Base-by-base conservation (phyloP, 2,888 invertebrate species). In the Chouioia cunea region DNA sequence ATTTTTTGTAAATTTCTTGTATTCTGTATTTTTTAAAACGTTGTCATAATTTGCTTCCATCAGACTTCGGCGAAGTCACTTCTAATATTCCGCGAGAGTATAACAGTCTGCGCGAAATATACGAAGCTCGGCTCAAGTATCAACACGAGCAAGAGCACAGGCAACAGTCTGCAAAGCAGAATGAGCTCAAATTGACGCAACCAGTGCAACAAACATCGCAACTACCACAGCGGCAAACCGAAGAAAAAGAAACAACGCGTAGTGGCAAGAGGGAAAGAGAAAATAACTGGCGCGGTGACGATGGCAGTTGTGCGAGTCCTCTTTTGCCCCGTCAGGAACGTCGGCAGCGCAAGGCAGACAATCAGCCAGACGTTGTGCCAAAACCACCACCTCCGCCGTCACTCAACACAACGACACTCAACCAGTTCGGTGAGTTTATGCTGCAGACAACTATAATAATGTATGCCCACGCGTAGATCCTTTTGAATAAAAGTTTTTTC, bases 61-160 rank as follows among this genome's bases (percentile, higher is more conserved):
- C 22, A 63, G 71, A 6, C 22, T 22, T 79, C 63, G 46, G n/a
- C n/a, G n/a, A 54, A 4, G 6, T 10, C 15, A 16, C 14, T 8
- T 86, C 84, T 20, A 71, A 68, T 22, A 48, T 68, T 78, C 80
- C 85, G 22, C 87, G 90, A 67, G 84, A 89, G 78, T 89, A 92
- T 86, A 90, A 91, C 48, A 93, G 92, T 80, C 86, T 94, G 1
- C 88, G 93, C 63, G 92, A 93, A 80, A 93, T 93, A 74, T 92
- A 91, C 78, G 93, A 93, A 77, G 90, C 90, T 0, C 78, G 81
- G 23, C 67, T 85, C 10, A 81, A 80, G 18, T 76, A 78, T 8
- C 79, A 79, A 44, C 73, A 73, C 46, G 67, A 73, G n/a, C 65
- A 58, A 2, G 54, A 63, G 16, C 44, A 67, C 4, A 22, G 10